phyloP scores from a whole-genome alignment of 1,140 invertebrate species.

The Sminthurinus signatus region DNA sequence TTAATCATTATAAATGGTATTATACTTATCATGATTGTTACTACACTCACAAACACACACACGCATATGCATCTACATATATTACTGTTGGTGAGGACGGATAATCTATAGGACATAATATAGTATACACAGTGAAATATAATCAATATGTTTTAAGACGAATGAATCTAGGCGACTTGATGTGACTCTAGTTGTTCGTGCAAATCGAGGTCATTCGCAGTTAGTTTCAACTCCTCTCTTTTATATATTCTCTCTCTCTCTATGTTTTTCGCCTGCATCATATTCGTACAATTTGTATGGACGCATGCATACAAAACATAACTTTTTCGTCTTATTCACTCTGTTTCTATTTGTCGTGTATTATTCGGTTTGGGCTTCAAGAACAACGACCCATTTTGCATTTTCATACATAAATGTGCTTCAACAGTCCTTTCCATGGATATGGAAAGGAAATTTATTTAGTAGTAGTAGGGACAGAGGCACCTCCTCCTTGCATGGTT shows the following conservation, averaged over 20 bases:
- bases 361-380: slow-evolving; percentile 12
- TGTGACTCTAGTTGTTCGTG: slow-evolving; percentile 2
- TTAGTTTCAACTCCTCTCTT: slow-evolving; percentile 10
- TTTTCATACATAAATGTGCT: neutral
- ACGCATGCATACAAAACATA: no score
- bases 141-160: slow-evolving; percentile 14
- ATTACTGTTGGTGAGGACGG: neutral
- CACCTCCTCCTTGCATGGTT: neutral
- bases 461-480: neutral
- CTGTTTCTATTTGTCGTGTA: slow-evolving; percentile 8
- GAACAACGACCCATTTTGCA: slow-evolving; percentile 9
- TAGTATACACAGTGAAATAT: neutral
- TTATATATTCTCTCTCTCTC: no score
- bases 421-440: neutral
- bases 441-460: neutral
- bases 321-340: neutral
- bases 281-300: no score
- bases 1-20: neutral
- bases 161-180: slow-evolving; percentile 14
- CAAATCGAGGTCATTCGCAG: slow-evolving; percentile 3
- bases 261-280: no score
- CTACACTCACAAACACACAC: neutral
- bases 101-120: neutral
- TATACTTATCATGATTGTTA: neutral
- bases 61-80: neutral